phyloP scores from a whole-genome alignment of 2,888 invertebrate species.

The Tipula helvola region DNA sequence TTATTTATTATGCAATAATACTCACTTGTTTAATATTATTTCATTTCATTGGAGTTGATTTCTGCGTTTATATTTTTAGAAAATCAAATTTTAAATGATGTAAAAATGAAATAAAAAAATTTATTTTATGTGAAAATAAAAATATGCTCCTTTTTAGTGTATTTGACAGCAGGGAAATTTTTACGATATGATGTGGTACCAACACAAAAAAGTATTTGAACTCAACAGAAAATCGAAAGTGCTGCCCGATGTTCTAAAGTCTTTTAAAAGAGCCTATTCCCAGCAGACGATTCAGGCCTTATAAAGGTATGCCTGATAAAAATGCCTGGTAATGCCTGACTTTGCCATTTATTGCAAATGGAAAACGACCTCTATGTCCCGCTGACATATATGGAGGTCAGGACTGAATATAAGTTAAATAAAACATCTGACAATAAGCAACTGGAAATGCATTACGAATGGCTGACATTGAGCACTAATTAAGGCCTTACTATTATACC shows the following conservation, averaged over 20 bases:
- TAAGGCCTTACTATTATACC: no score
- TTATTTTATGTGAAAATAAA: background rate
- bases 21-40: background rate
- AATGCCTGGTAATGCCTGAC: no score
- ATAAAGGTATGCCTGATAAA: no score
- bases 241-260: background rate
- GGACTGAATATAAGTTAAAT: no score
- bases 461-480: no score
- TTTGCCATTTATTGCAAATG: no score
- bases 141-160: background rate
- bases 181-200: background rate
- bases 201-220: background rate
- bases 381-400: no score
- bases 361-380: no score
- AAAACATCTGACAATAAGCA: no score
- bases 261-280: no score
- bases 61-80: background rate
- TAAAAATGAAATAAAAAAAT: background rate
- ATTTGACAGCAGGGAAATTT: background rate
- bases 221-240: background rate
- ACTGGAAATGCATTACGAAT: no score
- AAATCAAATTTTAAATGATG: background rate
- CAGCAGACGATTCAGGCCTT: no score
- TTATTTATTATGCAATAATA: background rate
- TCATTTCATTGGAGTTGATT: background rate